phyloP scores from a whole-genome alignment of 2,113 vertebrate genomes.

The Campylomormyrus numenius region DNA sequence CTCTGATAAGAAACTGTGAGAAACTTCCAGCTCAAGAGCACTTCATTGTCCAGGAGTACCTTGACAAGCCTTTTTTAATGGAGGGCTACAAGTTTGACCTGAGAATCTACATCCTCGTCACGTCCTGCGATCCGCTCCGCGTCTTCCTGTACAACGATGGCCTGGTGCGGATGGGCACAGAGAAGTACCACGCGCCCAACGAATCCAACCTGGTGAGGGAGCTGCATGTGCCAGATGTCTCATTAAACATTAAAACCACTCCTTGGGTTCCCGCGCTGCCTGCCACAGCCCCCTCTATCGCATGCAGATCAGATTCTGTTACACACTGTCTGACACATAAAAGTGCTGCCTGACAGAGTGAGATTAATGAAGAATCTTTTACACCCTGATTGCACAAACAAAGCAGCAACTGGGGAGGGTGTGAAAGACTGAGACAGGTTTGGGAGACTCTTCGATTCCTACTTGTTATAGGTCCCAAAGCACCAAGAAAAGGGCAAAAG shows the following conservation, averaged over 20 bases:
- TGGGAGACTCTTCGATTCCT: background rate
- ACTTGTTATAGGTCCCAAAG: background rate
- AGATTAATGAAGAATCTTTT: slow-evolving; percentile 51
- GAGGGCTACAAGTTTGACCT: slow-evolving; percentile 98
- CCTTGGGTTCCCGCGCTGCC: slow-evolving; percentile 38
- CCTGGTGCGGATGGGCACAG: slow-evolving; percentile 94
- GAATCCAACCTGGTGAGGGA: slow-evolving; percentile 91
- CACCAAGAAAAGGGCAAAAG: background rate
- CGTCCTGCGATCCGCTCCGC: slow-evolving; percentile 93
- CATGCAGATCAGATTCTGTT: slow-evolving; percentile 42
- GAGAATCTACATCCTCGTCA: slow-evolving; percentile 92
- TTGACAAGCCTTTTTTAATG: slow-evolving; percentile 96
- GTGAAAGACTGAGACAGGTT: background rate
- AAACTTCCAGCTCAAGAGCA: slow-evolving; percentile 94
- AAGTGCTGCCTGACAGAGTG: slow-evolving; percentile 43
- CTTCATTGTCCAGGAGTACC: slow-evolving; percentile 96
- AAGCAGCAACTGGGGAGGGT: background rate
- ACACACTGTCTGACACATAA: slow-evolving; percentile 43
- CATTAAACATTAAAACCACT: slow-evolving; percentile 46
- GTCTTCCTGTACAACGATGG: slow-evolving; percentile 96
- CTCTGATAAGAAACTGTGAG: slow-evolving; percentile 92
- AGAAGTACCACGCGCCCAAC: slow-evolving; percentile 88
- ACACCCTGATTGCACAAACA: slow-evolving; percentile 15
- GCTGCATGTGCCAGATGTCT: slow-evolving; percentile 43
- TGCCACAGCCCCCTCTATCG: slow-evolving; percentile 15